phyloP scores from a whole-genome alignment of 2,888 invertebrate species.

The Agonopterix subpropinquella region DNA sequence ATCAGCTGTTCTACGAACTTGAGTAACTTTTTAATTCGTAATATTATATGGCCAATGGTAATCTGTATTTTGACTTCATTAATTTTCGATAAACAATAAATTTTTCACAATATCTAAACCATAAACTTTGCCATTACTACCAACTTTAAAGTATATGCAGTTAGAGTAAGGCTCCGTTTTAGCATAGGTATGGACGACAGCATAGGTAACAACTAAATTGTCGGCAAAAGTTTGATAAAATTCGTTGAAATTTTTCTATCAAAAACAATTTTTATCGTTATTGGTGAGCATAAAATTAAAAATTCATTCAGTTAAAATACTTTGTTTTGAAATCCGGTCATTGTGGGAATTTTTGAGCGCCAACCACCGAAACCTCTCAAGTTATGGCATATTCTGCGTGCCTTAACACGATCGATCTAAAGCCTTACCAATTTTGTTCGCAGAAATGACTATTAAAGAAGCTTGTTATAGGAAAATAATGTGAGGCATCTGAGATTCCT shows the following conservation, averaged over 20 bases:
- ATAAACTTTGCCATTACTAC: too few relatives aligned
- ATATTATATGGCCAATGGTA: too few relatives aligned
- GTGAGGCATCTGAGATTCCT: not conserved
- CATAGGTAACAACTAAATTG: too few relatives aligned
- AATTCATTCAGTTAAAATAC: constrained; percentile 5
- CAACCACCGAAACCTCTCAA: constrained; percentile 33
- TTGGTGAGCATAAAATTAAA: not conserved
- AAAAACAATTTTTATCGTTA: not conserved
- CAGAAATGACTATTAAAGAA: constrained; percentile 22
- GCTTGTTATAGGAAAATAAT: constrained; percentile 9
- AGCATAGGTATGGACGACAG: too few relatives aligned
- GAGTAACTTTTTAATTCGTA: not conserved
- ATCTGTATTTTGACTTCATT: too few relatives aligned
- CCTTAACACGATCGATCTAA: constrained; percentile 27
- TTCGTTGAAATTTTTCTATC: too few relatives aligned
- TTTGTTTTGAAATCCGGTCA: constrained; percentile 22
- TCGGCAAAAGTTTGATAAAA: too few relatives aligned
- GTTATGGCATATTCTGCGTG: constrained; percentile 37
- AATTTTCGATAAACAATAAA: too few relatives aligned
- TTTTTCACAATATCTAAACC: too few relatives aligned
- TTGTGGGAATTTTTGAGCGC: constrained; percentile 25
- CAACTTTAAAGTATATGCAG: too few relatives aligned
- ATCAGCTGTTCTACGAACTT: constrained; percentile 38
- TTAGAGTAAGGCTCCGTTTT: too few relatives aligned
- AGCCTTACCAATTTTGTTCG: constrained; percentile 30